phyloP scores from a whole-genome alignment of 2,797 vertebrate species.

The Sylvilagus floridanus region DNA sequence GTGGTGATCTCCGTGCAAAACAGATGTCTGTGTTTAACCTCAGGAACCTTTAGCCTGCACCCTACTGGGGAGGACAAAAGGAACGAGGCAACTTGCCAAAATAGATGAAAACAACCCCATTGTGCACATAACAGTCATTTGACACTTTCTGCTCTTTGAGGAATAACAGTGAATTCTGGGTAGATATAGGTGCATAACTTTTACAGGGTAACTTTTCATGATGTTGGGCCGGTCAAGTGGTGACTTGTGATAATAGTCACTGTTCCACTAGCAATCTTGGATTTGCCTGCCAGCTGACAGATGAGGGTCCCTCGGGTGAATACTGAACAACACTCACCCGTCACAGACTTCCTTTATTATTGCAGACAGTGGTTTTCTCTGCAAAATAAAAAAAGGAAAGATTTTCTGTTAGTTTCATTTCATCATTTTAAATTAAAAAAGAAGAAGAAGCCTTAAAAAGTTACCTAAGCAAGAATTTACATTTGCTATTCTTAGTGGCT shows the following conservation, averaged over 20 bases:
- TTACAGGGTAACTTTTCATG: background rate
- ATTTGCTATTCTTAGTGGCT: slow-evolving; percentile 46
- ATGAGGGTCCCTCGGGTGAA: background rate
- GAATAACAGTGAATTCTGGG: background rate
- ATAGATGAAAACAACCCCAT: background rate
- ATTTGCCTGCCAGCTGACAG: background rate
- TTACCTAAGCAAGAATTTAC: slow-evolving; percentile 25
- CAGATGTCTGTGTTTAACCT: background rate
- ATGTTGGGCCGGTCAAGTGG: background rate
- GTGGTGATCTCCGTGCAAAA: background rate
- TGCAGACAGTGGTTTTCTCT: slow-evolving; percentile 98
- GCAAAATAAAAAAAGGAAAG: slow-evolving; percentile 82
- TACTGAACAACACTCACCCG: slow-evolving; percentile 91
- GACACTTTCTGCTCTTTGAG: background rate
- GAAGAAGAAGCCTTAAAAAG: slow-evolving; percentile 26
- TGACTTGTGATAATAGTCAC: background rate
- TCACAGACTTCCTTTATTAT: slow-evolving; percentile 99
- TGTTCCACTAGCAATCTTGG: background rate
- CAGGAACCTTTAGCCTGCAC: background rate
- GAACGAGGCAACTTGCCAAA: background rate
- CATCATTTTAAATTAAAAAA: slow-evolving; percentile 61
- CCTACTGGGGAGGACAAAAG: background rate
- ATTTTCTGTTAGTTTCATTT: slow-evolving; percentile 62
- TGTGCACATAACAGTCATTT: background rate
- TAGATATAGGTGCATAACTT: background rate